phyloP scores from a whole-genome alignment of 2,888 invertebrate species.

The Agrotis segetum region DNA sequence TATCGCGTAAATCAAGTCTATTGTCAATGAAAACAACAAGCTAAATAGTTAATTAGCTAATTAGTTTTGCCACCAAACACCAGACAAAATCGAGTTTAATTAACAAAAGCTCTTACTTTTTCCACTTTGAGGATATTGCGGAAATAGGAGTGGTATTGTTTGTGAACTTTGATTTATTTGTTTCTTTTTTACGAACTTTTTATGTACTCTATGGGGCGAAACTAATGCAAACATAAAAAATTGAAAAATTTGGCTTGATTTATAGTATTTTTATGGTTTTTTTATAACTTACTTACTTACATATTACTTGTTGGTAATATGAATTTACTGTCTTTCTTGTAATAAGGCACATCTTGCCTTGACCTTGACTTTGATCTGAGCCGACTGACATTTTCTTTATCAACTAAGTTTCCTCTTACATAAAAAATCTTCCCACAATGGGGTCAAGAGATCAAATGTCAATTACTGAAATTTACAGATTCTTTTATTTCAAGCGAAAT shows the following conservation, averaged over 20 bases:
- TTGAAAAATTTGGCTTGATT: too few relatives aligned
- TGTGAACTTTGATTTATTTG: constrained; percentile 25
- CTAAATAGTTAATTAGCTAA: neutral
- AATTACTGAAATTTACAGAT: neutral
- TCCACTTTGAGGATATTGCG: neutral
- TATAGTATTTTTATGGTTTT: neutral
- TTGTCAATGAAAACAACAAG: constrained; percentile 4
- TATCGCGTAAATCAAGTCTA: constrained; percentile 20
- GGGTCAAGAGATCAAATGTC: constrained; percentile 5
- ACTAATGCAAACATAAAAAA: too few relatives aligned
- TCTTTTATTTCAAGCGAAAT: neutral
- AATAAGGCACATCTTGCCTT: neutral
- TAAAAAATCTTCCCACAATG: neutral
- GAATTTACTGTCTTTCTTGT: neutral
- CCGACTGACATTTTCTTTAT: neutral
- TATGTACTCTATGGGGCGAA: neutral
- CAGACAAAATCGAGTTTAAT: constrained; percentile 7
- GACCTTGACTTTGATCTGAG: too few relatives aligned
- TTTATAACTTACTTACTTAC: too few relatives aligned
- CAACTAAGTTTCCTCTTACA: constrained; percentile 14
- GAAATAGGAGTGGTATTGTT: constrained; percentile 7
- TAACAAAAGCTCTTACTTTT: constrained; percentile 3
- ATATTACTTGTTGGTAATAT: too few relatives aligned
- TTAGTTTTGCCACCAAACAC: constrained; percentile 1
- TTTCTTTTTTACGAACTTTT: constrained; percentile 12